phyloP scores from a whole-genome alignment of 2,113 vertebrate species.

The Tricholaema leucomelas region DNA sequence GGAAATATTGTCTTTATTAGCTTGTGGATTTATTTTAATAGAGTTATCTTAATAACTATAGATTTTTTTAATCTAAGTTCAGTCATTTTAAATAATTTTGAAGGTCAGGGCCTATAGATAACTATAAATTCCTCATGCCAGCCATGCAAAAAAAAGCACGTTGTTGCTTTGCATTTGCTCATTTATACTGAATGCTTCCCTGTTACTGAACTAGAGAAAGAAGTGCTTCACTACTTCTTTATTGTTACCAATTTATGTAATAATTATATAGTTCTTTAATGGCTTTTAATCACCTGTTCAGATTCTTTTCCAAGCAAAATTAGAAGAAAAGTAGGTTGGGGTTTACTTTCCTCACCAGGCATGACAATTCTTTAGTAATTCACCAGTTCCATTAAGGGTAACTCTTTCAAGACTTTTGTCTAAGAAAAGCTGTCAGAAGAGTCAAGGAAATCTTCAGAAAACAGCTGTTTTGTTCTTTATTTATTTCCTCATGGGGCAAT shows the following conservation, averaged over 20 bases:
- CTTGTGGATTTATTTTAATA: constrained; percentile 1
- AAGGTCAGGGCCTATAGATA: not conserved
- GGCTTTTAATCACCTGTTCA: not conserved
- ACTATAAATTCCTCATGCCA: not conserved
- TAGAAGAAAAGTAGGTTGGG: not conserved
- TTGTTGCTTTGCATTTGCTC: not conserved
- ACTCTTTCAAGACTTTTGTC: not conserved
- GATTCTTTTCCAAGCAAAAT: not conserved
- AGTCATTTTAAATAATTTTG: constrained; percentile 9
- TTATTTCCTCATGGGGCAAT: not conserved
- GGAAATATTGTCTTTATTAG: not conserved
- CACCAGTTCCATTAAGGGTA: not conserved
- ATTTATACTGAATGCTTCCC: not conserved
- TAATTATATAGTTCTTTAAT: not conserved
- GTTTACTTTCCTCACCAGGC: not conserved
- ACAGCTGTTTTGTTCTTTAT: not conserved
- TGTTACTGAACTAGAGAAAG: not conserved
- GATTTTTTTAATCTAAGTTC: constrained; percentile 20
- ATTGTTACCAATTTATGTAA: not conserved
- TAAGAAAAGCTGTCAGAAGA: not conserved
- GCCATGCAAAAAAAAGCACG: not conserved
- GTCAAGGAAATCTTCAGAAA: not conserved
- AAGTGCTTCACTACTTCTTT: not conserved
- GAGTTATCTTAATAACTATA: not conserved
- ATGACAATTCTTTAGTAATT: not conserved